Evolutionary conservation across 2,888 invertebrate species (phyloP), one percentile per base, ranked within the genome.

Genomic region (Scelioninae gen. 2): DNA sequence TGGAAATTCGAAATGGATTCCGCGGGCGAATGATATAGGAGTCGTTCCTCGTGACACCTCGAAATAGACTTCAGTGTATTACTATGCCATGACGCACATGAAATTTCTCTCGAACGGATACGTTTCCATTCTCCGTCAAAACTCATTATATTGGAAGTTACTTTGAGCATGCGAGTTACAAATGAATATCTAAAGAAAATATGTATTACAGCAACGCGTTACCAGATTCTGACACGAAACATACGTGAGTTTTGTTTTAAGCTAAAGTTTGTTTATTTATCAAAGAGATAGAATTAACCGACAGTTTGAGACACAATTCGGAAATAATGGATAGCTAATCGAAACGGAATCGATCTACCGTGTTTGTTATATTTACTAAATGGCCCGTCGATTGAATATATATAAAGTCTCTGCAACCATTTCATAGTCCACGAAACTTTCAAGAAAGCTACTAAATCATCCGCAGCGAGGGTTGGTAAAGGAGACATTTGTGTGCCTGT

Each of bases 381-480:
- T 11, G 31, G 35, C n/a, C 11, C 11, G n/a, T 46, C 25, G 19
- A 22, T 25, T 67, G 39, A 57, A 48, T 37, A 67, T 41, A 37
- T n/a, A n/a, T n/a, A 57, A 58, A 67, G 41, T 43, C 7, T 31
- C 58, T 33, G 35, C 58, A 60, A 15, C n/a, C 31, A 52, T 52
- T 68, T 60, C 31, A 46, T 68, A 52, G 39, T 28, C 25, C 2
- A 52, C 28, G 52, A 22, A 61, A 61, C 39, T 43, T 53, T 45
- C 74, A 76, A 77, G 80, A 82, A 83, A 80, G 76, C 80, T 78
- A 82, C 76, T 85, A 84, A 84, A 84, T 85, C 85, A 84, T 82
- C 79, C 83, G 78, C 80, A 77, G 71, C 77, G 80, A 80, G 82
- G 81, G 82, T 81, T 78, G 80, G 76, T 78, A 74, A 74, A 74